Evolutionary conservation across 2,797 vertebrate species (phyloP).

Genomic region (Carapus acus): DNA sequence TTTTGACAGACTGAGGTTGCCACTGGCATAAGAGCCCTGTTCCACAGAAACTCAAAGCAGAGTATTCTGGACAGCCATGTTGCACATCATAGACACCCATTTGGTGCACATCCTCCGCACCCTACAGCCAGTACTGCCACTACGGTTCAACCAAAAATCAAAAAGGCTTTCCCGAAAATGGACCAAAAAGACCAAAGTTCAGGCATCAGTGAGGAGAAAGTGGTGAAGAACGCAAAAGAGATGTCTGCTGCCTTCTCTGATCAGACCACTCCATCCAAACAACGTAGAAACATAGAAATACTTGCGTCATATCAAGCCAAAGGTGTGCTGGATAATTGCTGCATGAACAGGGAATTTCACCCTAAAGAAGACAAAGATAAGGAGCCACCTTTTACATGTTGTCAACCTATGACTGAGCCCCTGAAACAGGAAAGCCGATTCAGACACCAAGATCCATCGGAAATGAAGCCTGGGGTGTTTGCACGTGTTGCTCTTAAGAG

Average conservation of each 20-base stretch:
- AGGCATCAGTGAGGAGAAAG: slow-evolving; percentile 76
- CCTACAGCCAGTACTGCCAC: slow-evolving; percentile 95
- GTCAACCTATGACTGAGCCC: slow-evolving; percentile 76
- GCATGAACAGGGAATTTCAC: slow-evolving; percentile 72
- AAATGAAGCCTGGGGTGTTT: slow-evolving; percentile 71
- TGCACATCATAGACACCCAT: slow-evolving; percentile 90
- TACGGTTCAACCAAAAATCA: slow-evolving; percentile 89
- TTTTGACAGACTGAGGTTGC: slow-evolving; percentile 81
- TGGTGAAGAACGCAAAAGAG: slow-evolving; percentile 68
- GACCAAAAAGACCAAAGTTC: slow-evolving; percentile 84
- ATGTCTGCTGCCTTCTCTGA: slow-evolving; percentile 52
- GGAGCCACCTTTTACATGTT: slow-evolving; percentile 58
- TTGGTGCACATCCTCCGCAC: slow-evolving; percentile 89
- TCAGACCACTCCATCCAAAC: slow-evolving; percentile 48
- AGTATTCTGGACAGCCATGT: slow-evolving; percentile 98
- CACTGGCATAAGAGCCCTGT: slow-evolving; percentile 96
- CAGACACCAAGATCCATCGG: slow-evolving; percentile 65
- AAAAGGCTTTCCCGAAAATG: slow-evolving; percentile 85
- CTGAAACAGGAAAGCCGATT: slow-evolving; percentile 72
- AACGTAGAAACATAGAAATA: slow-evolving; percentile 46
- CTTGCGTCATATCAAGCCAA: slow-evolving; percentile 46
- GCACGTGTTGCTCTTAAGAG: slow-evolving; percentile 79
- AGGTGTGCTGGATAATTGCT: slow-evolving; percentile 61
- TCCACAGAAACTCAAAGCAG: slow-evolving; percentile 98
- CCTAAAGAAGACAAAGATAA: slow-evolving; percentile 88